Conservation (phyloP, 2,888 invertebrate species). For the Caenorhabditis sp. region DNA sequence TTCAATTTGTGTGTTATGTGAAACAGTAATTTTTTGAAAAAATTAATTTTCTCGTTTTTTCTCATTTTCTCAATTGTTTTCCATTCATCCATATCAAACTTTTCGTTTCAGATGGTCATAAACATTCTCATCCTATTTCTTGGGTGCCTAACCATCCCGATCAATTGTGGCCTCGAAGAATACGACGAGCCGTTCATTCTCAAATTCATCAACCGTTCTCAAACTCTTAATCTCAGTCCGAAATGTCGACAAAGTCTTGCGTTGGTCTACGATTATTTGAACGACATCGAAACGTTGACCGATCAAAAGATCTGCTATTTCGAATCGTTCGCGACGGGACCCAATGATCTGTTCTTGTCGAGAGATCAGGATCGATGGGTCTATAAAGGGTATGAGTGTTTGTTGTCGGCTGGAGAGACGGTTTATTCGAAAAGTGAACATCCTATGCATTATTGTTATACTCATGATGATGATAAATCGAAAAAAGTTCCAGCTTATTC, state of each 20-base stretch:
- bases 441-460: slow-evolving; percentile 68
- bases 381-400: slow-evolving; percentile 62
- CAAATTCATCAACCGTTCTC: slow-evolving; percentile 44
- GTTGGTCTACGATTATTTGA: slow-evolving; percentile 57
- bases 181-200: slow-evolving; percentile 46
- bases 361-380: slow-evolving; percentile 69
- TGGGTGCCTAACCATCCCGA: not conserved
- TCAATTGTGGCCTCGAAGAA: slow-evolving; percentile 27
- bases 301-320: slow-evolving; percentile 64
- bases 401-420: slow-evolving; percentile 68
- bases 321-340: slow-evolving; percentile 63
- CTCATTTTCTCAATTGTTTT: not conserved
- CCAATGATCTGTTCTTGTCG: slow-evolving; percentile 49
- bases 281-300: slow-evolving; percentile 60
- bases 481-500: slow-evolving; percentile 57
- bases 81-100: not conserved
- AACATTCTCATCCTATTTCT: not conserved
- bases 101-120: not conserved
- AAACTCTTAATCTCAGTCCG: slow-evolving; percentile 40
- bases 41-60: not conserved
- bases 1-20: no score
- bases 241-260: slow-evolving; percentile 56
- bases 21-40: not conserved
- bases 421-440: slow-evolving; percentile 67
- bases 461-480: slow-evolving; percentile 50